Base-by-base conservation (phyloP, 1,140 invertebrate genomes). In the Maconellicoccus hirsutus region DNA sequence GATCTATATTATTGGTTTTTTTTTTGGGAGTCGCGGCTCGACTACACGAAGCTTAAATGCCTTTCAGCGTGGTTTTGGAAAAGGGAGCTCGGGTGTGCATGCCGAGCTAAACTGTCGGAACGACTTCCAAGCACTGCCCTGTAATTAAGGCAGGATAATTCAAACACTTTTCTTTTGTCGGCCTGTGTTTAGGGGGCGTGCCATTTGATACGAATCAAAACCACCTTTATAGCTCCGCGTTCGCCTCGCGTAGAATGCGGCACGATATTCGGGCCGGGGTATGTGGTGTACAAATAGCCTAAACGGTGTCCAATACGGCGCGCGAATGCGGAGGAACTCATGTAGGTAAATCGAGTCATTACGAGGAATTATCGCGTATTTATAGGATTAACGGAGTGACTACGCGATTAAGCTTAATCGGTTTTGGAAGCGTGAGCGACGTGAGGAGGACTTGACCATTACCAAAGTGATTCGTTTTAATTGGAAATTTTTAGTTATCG, bases 1-100 rank as follows among this genome's bases (percentile, higher is more conserved):
- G 61, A 66, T 66, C 61, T 66, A 66, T 66, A 66, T 66, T 66
- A 66, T 66, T 66, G 61, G 61, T 66, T 66, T 66, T 66, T 66
- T 66, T 66, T 66, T 66, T 66, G 59, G 59, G 59, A 61, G 59
- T 61, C 59, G 14, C n/a, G n/a, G n/a, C n/a, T n/a, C n/a, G 59
- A 61, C 7, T 19, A 61, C 59, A 61, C 14, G n/a, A 61, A 61
- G 7, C 7, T 22, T 66, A 66, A 66, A 66, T 66, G 61, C 61
- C 61, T 66, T 66, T 66, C 61, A 66, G 61, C 61, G 61, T 66
- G 25, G 6, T 26, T n/a, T n/a, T 66, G 22, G 61, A 66, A 66
- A 66, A 66, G 25, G 61, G 61, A 66, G 61, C 61, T 66, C 10
- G 3, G 25, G 61, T 25, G 25, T 66, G 22, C 61, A 66, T 66